Conservation (phyloP, 2,888 invertebrate species). For the Pachycephus smyrnensis region DNA sequence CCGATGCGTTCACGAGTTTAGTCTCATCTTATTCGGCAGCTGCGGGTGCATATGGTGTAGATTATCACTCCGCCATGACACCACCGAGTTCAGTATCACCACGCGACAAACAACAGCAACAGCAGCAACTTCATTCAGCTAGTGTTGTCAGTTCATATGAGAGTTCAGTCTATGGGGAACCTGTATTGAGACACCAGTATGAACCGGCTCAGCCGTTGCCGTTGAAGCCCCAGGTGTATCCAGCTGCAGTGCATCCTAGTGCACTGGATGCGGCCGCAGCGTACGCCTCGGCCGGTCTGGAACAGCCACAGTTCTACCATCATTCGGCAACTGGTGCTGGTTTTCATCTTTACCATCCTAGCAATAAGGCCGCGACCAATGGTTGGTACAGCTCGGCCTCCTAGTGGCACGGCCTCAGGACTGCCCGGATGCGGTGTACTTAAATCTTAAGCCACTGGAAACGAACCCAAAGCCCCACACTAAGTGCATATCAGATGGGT, state of each 20-base stretch:
- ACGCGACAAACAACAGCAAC: conserved; percentile 79
- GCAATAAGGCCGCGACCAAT: conserved; percentile 78
- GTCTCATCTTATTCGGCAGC: conserved; percentile 70
- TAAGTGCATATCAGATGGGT: conserved; percentile 30
- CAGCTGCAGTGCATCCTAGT: conserved; percentile 69
- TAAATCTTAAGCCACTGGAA: conserved; percentile 47
- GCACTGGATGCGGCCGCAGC: conserved; percentile 73
- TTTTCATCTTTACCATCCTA: conserved; percentile 89
- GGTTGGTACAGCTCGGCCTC: conserved; percentile 86
- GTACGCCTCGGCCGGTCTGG: conserved; percentile 71
- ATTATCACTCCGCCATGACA: conserved; percentile 95
- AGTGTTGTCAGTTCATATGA: conserved; percentile 76
- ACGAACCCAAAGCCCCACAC: conserved; percentile 51
- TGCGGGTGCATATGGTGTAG: conserved; percentile 75
- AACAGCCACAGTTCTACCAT: conserved; percentile 90
- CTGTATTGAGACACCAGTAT: conserved; percentile 68
- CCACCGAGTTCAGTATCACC: conserved; percentile 98
- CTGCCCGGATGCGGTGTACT: conserved; percentile 54
- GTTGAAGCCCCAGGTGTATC: conserved; percentile 91
- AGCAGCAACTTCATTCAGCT: conserved; percentile 66
- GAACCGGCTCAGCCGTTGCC: conserved; percentile 78
- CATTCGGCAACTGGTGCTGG: conserved; percentile 77
- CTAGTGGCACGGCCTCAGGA: conserved; percentile 68
- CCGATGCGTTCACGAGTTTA: conserved; percentile 72
- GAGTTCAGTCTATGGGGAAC: conserved; percentile 69